Evolutionary conservation across 1,140 invertebrate genomes (phyloP), one percentile per base, ranked within the genome.

Genomic region (Drosophila kikkawai): DNA sequence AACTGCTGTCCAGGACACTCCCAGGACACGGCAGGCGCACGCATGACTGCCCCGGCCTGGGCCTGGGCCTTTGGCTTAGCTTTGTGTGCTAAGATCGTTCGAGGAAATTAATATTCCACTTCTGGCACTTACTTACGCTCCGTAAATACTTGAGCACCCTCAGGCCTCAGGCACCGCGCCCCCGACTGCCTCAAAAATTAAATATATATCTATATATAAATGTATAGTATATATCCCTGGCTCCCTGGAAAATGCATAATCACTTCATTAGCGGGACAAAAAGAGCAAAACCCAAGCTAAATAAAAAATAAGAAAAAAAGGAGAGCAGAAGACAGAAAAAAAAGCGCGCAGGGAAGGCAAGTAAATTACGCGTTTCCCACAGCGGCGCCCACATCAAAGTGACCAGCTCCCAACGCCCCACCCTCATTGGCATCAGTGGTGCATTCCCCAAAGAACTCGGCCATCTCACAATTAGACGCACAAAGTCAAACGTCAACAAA

Each of bases 401-500:
- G 87, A 91, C 86, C 86, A 86, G 60, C 26, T 12, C 19, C 13
- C 36, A 32, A 7, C 12, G 44, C 45, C 36, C 48, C 34, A 22
- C 29, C 12, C 57, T 36, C 41, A n/a, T 6, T n/a, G 53, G 53
- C 12, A 12, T 22, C 37, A n/a, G 44, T 44, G 66, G 37, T 85
- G 79, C 82, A 86, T 82, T 81, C 63, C 51, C 68, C 55, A 47
- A 41, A 77, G 75, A 77, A 73, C 68, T 73, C 60, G 85, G 69
- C 74, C 73, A 73, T 75, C 71, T 87, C 77, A 87, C 84, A 88
- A 88, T 90, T 90, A 90, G 78, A 90, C 85, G 85, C 85, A 90
- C 81, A 90, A 90, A 90, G 85, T 91, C 86, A 90, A 90, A 90
- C 85, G 85, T 90, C 85, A 90, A 90, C 85, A 90, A 90, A 90